Evolutionary conservation across 2,113 vertebrate species (phyloP), one percentile per base, ranked within the genome.

Genomic region (Sarotherodon lohbergeri): DNA sequence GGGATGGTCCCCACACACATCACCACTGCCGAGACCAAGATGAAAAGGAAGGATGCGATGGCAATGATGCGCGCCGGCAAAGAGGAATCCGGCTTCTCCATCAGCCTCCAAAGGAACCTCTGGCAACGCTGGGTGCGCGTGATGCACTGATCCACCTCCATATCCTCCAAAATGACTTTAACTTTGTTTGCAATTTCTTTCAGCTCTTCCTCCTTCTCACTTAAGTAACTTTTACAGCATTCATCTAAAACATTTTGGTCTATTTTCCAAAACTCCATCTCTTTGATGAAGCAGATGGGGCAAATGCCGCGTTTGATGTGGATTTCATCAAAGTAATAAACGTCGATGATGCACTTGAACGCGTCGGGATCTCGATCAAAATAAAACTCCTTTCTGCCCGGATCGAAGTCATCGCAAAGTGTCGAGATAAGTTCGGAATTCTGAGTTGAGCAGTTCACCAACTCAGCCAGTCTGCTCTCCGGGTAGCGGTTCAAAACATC

Each of bases 221-320:
- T 97, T 81, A 99, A 92, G 87, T 98, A 97, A 91, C 97, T 97
- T 91, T 98, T 98, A 90, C 99, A 99, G 83, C 99, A 99, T 52
- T 99, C 98, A 43, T 99, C 99, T 88, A 99, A 90, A 89, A 97
- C 98, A 88, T 96, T 96, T 56, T 97, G 96, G 93, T 99, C 98
- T 82, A 99, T 98, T 95, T 97, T 99, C 99, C 99, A 99, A 95
- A 99, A 99, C 90, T 99, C 98, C 98, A 99, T 98, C 93, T 99
- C 99, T 88, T 97, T 98, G 91, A 98, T 97, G 96, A 99, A 99
- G 89, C 99, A 99, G 83, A 99, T 98, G 34, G 99, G 99, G 52
- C 99, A 99, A 83, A 99, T 98, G 7, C 99, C 99, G 85, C 96
- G 97, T 93, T 98, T 99, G 96, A 99, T 99, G 92, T 99, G 99